These are phyloP conservation scores for Tragelaphus eurycerus DNA, from an alignment of 2,797 vertebrate genomes.

Conservation along the genomic window DNA sequence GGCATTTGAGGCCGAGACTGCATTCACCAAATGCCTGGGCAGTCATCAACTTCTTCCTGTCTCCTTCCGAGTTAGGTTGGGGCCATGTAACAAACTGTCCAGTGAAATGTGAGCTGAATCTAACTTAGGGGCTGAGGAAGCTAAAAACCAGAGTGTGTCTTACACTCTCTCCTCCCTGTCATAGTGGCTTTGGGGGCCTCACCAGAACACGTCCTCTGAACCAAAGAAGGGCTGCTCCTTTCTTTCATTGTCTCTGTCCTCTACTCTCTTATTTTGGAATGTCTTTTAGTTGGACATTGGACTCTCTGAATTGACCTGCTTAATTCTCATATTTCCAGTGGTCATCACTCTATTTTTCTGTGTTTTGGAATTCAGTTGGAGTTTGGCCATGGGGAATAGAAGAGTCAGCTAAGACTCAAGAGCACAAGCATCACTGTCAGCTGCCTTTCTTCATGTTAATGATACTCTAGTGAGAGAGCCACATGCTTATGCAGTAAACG, in stretches of 20 bases:
- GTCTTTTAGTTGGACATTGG: not conserved
- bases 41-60: not conserved
- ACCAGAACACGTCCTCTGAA: rapidly evolving
- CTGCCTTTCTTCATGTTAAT: not conserved
- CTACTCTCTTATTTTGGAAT: not conserved
- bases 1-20: not conserved
- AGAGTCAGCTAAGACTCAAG: not conserved
- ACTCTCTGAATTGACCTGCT: not conserved
- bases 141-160: not conserved
- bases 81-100: not conserved
- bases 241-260: not conserved
- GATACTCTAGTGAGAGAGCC: not conserved
- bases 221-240: not conserved
- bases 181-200: not conserved
- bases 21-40: not conserved
- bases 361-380: not conserved
- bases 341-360: not conserved
- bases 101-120: not conserved
- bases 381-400: not conserved
- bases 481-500: not conserved
- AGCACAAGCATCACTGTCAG: not conserved
- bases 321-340: not conserved
- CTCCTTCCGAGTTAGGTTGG: not conserved
- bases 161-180: not conserved
- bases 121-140: not conserved